phyloP scores from a whole-genome alignment of 1,140 invertebrate genomes.

The Aethina tumida region DNA sequence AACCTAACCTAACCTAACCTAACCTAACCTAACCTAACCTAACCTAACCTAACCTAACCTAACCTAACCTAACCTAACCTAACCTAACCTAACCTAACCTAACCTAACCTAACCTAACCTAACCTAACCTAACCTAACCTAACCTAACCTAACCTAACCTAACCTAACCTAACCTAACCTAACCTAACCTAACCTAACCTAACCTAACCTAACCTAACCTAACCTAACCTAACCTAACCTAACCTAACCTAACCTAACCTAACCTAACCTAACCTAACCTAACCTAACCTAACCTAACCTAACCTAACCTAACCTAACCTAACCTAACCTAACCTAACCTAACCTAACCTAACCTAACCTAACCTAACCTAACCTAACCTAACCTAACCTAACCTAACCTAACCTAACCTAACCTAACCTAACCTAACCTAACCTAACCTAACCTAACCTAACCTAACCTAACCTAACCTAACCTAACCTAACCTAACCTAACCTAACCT shows the following conservation, averaged over 20 bases:
- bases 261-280: conserved; percentile 1
- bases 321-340: conserved; percentile 3
- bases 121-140: conserved; percentile 6
- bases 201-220: conserved; percentile 5
- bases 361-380: conserved; percentile 11
- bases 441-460: conserved; percentile 5
- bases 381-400: conserved; percentile 7
- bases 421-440: conserved; percentile 7
- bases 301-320: too few relatives aligned
- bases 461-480: conserved; percentile 8
- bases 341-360: conserved; percentile 5
- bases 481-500: too few relatives aligned
- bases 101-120: too few relatives aligned
- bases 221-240: conserved; percentile 10
- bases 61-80: conserved; percentile 9
- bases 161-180: conserved; percentile 5
- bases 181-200: too few relatives aligned
- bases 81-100: conserved; percentile 12
- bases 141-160: conserved; percentile 2
- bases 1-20: conserved; percentile 9
- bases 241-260: background rate
- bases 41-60: conserved; percentile 7
- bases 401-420: conserved; percentile 10
- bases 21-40: conserved; percentile 5
- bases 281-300: too few relatives aligned